Base-by-base conservation (phyloP, 1,140 invertebrate species). In the Sycophila sp. region DNA sequence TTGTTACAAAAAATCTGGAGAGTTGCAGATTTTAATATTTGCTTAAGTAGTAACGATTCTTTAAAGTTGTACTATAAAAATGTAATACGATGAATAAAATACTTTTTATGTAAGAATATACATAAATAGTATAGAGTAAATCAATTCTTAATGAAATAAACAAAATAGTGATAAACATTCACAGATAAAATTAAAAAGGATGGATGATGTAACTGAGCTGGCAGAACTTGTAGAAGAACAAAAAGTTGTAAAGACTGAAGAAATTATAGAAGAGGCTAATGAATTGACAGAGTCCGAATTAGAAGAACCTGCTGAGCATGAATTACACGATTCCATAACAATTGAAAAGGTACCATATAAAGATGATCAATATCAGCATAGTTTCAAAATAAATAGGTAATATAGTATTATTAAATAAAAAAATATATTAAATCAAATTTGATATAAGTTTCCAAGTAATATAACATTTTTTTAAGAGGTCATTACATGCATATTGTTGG, bases 281-380 rank as follows among this genome's bases (percentile, higher is more conserved):
- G 42, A 34, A 11, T 19, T 1, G 4, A 32, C 15, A n/a, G n/a
- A 45, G 7, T 5, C 30, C n/a, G 40, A 62, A 47, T 7, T 45
- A 17, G 7, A 28, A n/a, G 13, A 63, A n/a, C n/a, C n/a, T n/a
- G n/a, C n/a, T n/a, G n/a, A 45, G 7, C 13, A 47, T 17, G 40
- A 62, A 47, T 7, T 45, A 17, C 4, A 28, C 17, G 13, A 63
- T 13, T 8, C 17, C 22, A n/a, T 63, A 17, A 2, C 7, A 13
- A 32, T 63, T 10, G 42, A 63, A 63, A 49, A 63, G 24, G 19
- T 65, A 53, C 47, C 62, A 7, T 5, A 40, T 17, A 65, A 38
- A 65, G 49, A 65, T 38, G 28, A 34, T 65, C 47, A 38, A 15
- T 64, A 64, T 53, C 45, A 51, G n/a, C 62, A 51, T 17, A 64